These are phyloP conservation scores for Fissipunctia ypsillon DNA, from an alignment of 2,888 invertebrate species.

Conservation along the genomic window DNA sequence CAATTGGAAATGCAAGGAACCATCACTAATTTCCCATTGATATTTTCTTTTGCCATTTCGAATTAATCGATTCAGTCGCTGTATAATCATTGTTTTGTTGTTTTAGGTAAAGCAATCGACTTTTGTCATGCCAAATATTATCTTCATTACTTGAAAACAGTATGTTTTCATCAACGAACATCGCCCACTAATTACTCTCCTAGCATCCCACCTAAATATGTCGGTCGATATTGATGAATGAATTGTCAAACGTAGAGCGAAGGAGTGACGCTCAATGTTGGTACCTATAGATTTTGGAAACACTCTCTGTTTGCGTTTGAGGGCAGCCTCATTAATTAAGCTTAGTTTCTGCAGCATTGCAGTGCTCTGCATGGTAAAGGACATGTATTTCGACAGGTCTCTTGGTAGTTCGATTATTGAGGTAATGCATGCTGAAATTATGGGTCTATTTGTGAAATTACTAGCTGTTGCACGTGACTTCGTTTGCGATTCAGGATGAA, in stretches of 20 bases:
- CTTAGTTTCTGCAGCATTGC: constrained; percentile 57
- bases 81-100: too few relatives aligned
- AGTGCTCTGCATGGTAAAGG: constrained; percentile 31
- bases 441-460: background rate
- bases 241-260: constrained; percentile 40
- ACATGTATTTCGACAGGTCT: constrained; percentile 23
- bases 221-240: constrained; percentile 56
- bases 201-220: constrained; percentile 11
- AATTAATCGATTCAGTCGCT: too few relatives aligned
- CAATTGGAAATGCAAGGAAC: too few relatives aligned
- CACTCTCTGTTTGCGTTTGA: constrained; percentile 52
- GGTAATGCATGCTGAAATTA: background rate
- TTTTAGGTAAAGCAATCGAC: too few relatives aligned
- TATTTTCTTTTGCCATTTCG: too few relatives aligned
- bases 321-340: constrained; percentile 59
- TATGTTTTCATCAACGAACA: background rate
- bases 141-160: background rate
- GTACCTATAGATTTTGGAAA: constrained; percentile 36
- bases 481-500: too few relatives aligned
- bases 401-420: constrained; percentile 21
- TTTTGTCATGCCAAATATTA: background rate
- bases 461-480: too few relatives aligned
- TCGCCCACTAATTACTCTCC: background rate
- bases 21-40: too few relatives aligned
- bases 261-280: constrained; percentile 20